Percentiles rank a stretch among this genome's conserved stretches.
Conservation (phyloP, 1,140 invertebrate species). For the Hyles euphorbiae region DNA sequence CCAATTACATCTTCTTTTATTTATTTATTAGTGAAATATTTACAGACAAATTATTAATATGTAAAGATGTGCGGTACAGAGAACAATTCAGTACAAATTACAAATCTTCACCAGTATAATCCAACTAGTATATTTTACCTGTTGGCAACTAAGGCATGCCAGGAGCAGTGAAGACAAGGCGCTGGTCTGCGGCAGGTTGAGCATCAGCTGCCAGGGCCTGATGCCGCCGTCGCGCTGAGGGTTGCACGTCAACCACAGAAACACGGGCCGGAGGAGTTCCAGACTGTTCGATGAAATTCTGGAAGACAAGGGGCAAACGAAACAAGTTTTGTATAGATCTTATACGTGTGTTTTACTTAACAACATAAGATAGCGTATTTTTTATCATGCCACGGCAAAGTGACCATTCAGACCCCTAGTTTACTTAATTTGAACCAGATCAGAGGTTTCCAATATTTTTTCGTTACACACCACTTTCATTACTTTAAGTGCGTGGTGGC, state of each 20-base stretch:
- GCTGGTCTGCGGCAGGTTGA: conserved; percentile 42
- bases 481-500: no score
- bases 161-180: conserved; percentile 42
- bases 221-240: conserved; percentile 33
- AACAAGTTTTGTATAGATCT: background rate
- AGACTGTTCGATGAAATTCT: conserved; percentile 60
- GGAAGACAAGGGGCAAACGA: conserved; percentile 15
- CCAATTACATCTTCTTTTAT: no score
- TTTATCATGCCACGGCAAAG: background rate
- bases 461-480: no score
- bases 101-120: no score
- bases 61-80: no score
- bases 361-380: background rate
- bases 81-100: no score
- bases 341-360: background rate
- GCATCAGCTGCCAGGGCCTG: conserved; percentile 51
- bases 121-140: conserved; percentile 27
- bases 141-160: conserved; percentile 55
- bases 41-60: no score
- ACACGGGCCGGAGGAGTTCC: conserved; percentile 56
- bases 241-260: conserved; percentile 56
- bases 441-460: no score
- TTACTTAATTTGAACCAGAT: no score
- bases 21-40: no score
- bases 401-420: background rate